Evolutionary conservation across 2,113 vertebrate species (phyloP).

Genomic region (Egretta garzetta): DNA sequence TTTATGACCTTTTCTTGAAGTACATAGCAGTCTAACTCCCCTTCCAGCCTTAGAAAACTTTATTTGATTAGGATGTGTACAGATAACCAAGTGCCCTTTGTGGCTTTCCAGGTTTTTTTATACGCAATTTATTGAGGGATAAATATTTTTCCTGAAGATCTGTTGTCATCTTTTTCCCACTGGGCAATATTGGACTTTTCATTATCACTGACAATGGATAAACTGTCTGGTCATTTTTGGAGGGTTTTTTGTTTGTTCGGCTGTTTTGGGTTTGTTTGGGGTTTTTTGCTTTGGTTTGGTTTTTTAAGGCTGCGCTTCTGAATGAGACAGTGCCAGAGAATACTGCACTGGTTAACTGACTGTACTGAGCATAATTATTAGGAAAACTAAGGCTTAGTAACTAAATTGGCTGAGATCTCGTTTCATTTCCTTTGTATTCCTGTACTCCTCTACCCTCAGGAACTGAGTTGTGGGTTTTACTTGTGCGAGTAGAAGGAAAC

Average conservation of each 20-base stretch:
- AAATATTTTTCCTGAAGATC: not conserved
- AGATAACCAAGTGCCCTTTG: not conserved
- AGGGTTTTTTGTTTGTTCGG: no score
- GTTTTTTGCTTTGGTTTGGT: no score
- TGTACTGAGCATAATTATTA: not conserved
- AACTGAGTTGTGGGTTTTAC: slow-evolving; percentile 29
- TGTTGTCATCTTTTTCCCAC: not conserved
- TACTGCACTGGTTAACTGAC: not conserved
- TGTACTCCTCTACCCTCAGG: not conserved
- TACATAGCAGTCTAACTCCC: not conserved
- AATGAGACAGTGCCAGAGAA: not conserved
- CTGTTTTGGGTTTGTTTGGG: not conserved
- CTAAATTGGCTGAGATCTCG: not conserved
- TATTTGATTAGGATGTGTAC: not conserved
- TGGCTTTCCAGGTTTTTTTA: not conserved
- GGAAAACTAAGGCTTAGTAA: not conserved
- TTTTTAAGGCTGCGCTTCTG: not conserved
- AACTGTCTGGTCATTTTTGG: not conserved
- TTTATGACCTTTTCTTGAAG: not conserved
- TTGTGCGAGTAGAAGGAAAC: not conserved
- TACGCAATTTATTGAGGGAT: not conserved
- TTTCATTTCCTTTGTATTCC: slow-evolving; percentile 23
- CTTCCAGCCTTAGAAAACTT: not conserved
- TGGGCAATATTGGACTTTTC: not conserved
- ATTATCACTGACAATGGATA: not conserved